Evolutionary conservation across 1,140 invertebrate species (phyloP).

Genomic region (Drosophila sucinea): DNA sequence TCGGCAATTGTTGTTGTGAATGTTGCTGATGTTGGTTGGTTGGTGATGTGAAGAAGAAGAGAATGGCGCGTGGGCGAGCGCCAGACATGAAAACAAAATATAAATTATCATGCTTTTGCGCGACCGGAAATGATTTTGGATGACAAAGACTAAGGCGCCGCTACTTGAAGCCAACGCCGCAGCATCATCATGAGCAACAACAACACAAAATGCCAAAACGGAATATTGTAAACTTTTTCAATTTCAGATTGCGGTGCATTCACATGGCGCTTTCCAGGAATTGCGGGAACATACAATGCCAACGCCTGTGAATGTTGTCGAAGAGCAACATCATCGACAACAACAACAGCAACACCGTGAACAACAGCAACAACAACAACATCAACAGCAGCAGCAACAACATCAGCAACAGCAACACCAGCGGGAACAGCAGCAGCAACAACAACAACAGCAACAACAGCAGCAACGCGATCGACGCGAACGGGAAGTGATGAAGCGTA

Average conservation of each 20-base stretch:
- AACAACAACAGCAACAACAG: constrained; percentile 84
- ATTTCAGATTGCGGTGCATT: constrained; percentile 83
- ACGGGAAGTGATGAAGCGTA: constrained; percentile 87
- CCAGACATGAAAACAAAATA: constrained; percentile 35
- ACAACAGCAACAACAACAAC: constrained; percentile 85
- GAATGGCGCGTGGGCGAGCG: constrained; percentile 40
- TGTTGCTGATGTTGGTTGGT: constrained; percentile 26
- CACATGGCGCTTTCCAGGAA: constrained; percentile 86
- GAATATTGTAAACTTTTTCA: constrained; percentile 64
- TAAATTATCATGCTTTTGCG: constrained; percentile 33
- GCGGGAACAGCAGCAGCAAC: constrained; percentile 86
- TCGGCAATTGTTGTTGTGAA: constrained; percentile 7
- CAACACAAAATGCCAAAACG: constrained; percentile 20
- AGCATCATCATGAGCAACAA: constrained; percentile 1
- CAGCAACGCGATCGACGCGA: constrained; percentile 86
- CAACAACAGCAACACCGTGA: constrained; percentile 86
- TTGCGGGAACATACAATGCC: constrained; percentile 92
- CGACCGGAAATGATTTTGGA: constrained; percentile 31
- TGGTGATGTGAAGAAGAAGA: constrained; percentile 13
- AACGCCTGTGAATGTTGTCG: constrained; percentile 88
- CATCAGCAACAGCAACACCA: constrained; percentile 68
- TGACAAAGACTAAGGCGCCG: not conserved
- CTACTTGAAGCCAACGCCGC: not conserved
- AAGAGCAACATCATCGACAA: constrained; percentile 82
- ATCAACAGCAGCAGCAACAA: constrained; percentile 83